A percentile compares a stretch with the other conserved stretches of the same genome.
These are phyloP conservation scores for Cettia cetti DNA, from an alignment of 2,113 vertebrate species.

Conservation along the genomic window DNA sequence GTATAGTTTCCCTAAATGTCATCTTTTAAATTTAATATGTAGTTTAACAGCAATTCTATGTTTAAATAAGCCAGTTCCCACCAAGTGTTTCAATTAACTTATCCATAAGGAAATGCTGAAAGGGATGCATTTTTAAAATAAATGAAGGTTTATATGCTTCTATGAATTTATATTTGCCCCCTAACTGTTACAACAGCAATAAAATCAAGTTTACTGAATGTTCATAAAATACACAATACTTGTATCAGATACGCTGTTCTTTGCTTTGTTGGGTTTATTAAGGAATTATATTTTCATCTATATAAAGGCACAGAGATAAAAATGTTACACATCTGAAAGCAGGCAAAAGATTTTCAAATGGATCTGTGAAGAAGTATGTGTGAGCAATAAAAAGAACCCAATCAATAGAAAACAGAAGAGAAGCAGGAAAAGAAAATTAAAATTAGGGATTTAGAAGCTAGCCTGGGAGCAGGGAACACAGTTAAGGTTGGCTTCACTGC, in stretches of 20 bases:
- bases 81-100: constrained; percentile 18
- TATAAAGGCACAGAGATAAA: not conserved
- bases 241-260: not conserved
- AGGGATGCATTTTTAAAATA: not conserved
- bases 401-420: not conserved
- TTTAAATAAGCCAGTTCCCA: constrained; percentile 47
- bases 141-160: not conserved
- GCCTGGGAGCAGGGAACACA: not conserved
- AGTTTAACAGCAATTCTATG: constrained; percentile 37
- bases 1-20: not conserved
- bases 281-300: not conserved
- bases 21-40: constrained; percentile 33
- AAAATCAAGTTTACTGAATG: not conserved
- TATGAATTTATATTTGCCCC: not conserved
- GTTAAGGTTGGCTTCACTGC: not conserved
- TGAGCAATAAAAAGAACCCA: not conserved
- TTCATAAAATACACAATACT: not conserved
- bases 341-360: not conserved
- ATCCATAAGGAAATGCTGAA: not conserved
- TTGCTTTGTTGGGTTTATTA: not conserved
- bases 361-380: not conserved
- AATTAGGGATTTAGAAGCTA: not conserved
- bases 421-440: not conserved
- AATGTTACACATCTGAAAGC: not conserved
- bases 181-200: not conserved